Conservation (phyloP, 2,888 invertebrate genomes). For the Himalopsyche japonica region DNA sequence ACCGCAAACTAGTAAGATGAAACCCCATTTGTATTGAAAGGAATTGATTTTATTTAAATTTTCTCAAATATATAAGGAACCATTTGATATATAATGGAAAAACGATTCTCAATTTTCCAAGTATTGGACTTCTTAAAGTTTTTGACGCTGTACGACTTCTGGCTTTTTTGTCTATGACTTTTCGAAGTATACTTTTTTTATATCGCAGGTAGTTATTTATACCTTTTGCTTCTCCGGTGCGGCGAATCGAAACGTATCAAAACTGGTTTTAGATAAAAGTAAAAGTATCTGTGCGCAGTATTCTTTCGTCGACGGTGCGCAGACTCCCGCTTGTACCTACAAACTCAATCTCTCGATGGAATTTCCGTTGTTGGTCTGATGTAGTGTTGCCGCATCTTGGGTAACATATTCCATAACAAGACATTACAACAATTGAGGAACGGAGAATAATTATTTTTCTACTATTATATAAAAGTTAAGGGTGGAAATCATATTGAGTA, state of each 20-base stretch:
- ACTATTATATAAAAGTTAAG: too few species aligned
- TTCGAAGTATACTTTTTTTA: background rate
- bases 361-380: background rate
- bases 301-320: background rate
- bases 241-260: background rate
- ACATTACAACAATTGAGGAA: background rate
- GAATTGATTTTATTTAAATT: too few species aligned
- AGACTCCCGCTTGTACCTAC: background rate
- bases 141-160: background rate
- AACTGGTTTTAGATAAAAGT: conserved; percentile 38
- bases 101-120: background rate
- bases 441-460: too few species aligned
- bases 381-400: background rate
- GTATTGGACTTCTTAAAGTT: background rate
- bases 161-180: background rate
- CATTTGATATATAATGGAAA: background rate
- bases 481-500: too few species aligned
- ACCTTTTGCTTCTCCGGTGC: background rate
- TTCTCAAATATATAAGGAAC: too few species aligned
- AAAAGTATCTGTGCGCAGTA: conserved; percentile 27
- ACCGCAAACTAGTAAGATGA: too few species aligned
- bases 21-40: too few species aligned
- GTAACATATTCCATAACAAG: background rate
- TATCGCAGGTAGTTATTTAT: background rate
- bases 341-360: background rate